Evolutionary conservation across 2,113 vertebrate genomes (phyloP).

Genomic region (Cichladusa arquata): DNA sequence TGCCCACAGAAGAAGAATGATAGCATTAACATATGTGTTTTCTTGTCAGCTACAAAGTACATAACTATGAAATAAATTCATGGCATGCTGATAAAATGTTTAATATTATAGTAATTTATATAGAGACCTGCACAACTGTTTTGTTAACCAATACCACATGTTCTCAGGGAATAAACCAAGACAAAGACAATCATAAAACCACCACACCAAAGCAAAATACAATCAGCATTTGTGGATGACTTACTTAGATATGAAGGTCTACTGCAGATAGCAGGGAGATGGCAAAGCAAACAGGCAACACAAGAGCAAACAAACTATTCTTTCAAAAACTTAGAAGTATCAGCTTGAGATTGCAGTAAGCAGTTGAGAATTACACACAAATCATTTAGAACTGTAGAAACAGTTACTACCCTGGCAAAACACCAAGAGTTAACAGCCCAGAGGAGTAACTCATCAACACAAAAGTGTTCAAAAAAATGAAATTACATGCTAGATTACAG

Average conservation of each 20-base stretch:
- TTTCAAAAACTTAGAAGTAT: neutral
- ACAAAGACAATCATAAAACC: neutral
- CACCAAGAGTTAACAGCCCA: neutral
- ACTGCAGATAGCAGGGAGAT: neutral
- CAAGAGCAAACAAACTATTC: neutral
- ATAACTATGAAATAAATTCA: neutral
- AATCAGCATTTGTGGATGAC: neutral
- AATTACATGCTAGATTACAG: neutral
- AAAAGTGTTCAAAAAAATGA: neutral
- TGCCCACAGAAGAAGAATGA: neutral
- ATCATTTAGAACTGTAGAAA: neutral
- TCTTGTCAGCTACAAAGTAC: neutral
- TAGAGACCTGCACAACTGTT: neutral
- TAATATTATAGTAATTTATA: neutral
- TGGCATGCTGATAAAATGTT: neutral
- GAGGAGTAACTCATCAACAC: neutral
- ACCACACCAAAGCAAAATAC: neutral
- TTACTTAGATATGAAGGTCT: neutral
- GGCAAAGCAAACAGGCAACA: neutral
- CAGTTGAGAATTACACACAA: neutral
- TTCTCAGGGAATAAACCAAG: neutral
- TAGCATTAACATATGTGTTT: neutral
- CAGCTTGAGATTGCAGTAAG: rapidly evolving
- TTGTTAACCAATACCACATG: neutral
- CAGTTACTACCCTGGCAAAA: neutral